These are phyloP conservation scores for Arge pagana DNA, from an alignment of 2,888 invertebrate species.

Conservation along the genomic window DNA sequence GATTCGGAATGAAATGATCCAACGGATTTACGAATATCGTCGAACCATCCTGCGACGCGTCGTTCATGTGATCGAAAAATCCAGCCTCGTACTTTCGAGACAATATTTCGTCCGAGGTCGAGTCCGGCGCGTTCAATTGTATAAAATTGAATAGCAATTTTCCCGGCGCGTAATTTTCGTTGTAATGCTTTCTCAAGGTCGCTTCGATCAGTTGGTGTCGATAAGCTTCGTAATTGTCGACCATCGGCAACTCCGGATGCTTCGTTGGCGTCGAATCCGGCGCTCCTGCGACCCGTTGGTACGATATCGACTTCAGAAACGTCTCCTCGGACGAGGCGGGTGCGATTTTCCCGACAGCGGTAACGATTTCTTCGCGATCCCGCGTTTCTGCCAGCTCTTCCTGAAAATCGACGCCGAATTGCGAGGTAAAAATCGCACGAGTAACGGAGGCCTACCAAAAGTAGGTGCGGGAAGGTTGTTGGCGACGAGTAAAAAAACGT, in stretches of 20 bases:
- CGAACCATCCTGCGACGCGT: too few relatives aligned
- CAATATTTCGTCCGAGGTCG: background rate
- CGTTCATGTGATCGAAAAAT: slow-evolving; percentile 3
- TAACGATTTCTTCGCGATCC: background rate
- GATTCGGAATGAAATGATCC: slow-evolving; percentile 10
- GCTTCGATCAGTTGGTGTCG: slow-evolving; percentile 16
- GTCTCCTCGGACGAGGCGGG: background rate
- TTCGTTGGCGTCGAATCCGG: too few relatives aligned
- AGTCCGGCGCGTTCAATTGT: slow-evolving; percentile 5
- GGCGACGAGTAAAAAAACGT: background rate
- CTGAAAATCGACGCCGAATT: too few relatives aligned
- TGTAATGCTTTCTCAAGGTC: slow-evolving; percentile 5
- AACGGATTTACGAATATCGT: background rate
- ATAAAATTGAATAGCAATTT: slow-evolving; percentile 9
- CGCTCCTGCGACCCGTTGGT: too few relatives aligned
- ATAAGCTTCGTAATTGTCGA: slow-evolving; percentile 5
- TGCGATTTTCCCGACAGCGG: background rate
- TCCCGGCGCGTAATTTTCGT: slow-evolving; percentile 11
- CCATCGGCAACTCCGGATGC: background rate
- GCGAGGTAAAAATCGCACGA: too few relatives aligned
- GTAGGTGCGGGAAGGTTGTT: too few relatives aligned
- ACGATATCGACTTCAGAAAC: too few relatives aligned
- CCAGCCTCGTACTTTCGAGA: slow-evolving; percentile 1
- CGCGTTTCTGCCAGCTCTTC: background rate
- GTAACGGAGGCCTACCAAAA: too few relatives aligned